A percentile compares a stretch with the other conserved stretches of the same genome.
Evolutionary conservation across 2,797 vertebrate genomes (phyloP).

Genomic region (Acipenser ruthenus): DNA sequence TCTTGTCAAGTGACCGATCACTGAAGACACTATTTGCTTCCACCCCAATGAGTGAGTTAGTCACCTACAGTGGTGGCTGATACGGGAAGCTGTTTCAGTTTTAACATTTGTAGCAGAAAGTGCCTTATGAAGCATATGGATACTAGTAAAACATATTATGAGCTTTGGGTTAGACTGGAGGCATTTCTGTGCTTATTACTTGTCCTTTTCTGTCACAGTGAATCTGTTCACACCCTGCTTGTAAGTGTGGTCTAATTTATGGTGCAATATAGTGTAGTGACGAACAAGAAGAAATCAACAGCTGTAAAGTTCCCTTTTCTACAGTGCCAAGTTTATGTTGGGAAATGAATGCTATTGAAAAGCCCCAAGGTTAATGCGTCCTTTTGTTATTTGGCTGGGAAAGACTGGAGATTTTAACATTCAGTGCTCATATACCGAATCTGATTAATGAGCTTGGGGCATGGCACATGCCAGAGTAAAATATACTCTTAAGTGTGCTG

Average conservation of each 20-base stretch:
- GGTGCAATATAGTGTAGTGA: background rate
- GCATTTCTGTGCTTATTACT: too few species aligned
- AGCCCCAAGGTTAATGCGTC: slow-evolving; percentile 54
- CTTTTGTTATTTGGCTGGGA: slow-evolving; percentile 19
- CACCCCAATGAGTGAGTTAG: too few species aligned
- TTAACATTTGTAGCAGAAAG: too few species aligned
- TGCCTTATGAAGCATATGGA: too few species aligned
- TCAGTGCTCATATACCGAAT: slow-evolving; percentile 38
- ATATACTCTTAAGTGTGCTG: slow-evolving; percentile 21
- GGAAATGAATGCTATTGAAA: slow-evolving; percentile 12
- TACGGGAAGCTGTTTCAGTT: too few species aligned
- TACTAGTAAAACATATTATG: too few species aligned
- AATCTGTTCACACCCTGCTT: too few species aligned
- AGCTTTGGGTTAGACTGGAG: too few species aligned
- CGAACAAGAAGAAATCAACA: slow-evolving; percentile 6
- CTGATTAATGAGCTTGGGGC: slow-evolving; percentile 49
- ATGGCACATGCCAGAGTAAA: slow-evolving; percentile 35
- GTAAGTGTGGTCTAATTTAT: background rate
- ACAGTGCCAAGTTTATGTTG: slow-evolving; percentile 42
- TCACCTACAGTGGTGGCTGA: too few species aligned
- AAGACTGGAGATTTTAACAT: slow-evolving; percentile 36
- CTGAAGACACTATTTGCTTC: too few species aligned
- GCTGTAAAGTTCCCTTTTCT: slow-evolving; percentile 25
- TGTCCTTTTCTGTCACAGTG: too few species aligned
- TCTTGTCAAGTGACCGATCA: too few species aligned